Evolutionary conservation across 2,888 invertebrate species (phyloP), one percentile per base, ranked within the genome.

Genomic region (Orthonychiurus folsomi): DNA sequence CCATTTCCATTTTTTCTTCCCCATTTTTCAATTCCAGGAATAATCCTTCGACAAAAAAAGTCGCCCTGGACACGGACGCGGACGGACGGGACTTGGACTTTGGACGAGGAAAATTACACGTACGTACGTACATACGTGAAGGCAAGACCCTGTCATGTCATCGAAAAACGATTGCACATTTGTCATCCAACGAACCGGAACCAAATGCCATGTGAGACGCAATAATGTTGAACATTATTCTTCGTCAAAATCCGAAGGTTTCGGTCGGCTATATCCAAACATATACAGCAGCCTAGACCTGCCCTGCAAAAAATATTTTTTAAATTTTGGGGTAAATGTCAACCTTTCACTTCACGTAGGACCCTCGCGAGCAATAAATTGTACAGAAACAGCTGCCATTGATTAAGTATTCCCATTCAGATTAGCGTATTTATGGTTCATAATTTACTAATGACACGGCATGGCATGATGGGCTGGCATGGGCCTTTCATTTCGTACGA

Each of bases 161-260:
- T 37, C 37, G 37, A 37, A 37, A 37, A 37, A 37, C 37, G 37
- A 37, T 37, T 23, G 21, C 24, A 9, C 55, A 56, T 56, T 56
- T 56, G 56, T 56, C 56, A 56, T 56, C 56, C 56, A 27, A 27
- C 9, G n/a, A n/a, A 56, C 27, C 56, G 28, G 27, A 56, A 56
- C 56, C 27, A 56, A 56, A 37, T 56, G 56, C 55, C 15, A 26
- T 56, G 56, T 56, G 56, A 56, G 26, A 37, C 26, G 56, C 23
- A 56, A 56, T 24, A 37, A 37, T 56, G 15, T 56, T 12, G 27
- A 20, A 37, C 56, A 56, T 56, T 28, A 15, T 56, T 56, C 56
- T 28, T 56, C 56, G 56, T 56, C 56, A 56, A 37, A 55, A 37
- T 15, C 37, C 37, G 37, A 37, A 37, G 37, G 37, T 37, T n/a